Base-by-base conservation (phyloP, 1,140 invertebrate species). In the Steinernema feltiae region DNA sequence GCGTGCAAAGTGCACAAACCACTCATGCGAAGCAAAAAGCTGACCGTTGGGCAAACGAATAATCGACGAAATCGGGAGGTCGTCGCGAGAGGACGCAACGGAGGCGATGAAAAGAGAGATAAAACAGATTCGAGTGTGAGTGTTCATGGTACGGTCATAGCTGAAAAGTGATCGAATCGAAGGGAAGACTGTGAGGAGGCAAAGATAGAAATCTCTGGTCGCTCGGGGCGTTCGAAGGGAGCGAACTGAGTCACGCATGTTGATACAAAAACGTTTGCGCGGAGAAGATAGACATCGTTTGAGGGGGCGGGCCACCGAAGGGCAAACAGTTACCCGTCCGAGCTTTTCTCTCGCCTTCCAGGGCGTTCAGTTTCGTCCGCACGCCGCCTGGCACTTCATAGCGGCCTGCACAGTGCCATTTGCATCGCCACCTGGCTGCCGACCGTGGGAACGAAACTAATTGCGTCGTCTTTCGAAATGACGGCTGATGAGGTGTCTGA, bases 101-200 rank as follows among this genome's bases (percentile, higher is more conserved):
- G 7, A 7, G 53, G 24, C 12, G 53, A 63, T 63, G 7, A 63
- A 27, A 15, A 63, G 53, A 27, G 53, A 63, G 53, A 63, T 63
- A 63, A 63, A 63, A 27, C 2, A 27, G 53, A 63, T 27, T 41
- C 35, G 35, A 63, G 24, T 21, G n/a, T n/a, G n/a, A 27, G 53
- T 3, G 53, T 15, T 63, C 53, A 63, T 63, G 53, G 53, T 63
- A 63, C 53, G 53, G 53, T 63, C 53, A 63, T 63, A 63, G 53
- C 53, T 63, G 53, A 63, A 63, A 63, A 12, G 53, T 15, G 53
- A 63, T 15, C 53, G 53, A 12, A 63, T 63, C 53, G 53, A 27
- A 27, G 24, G 53, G 12, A 27, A 27, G 53, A 27, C 2, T 3
- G 24, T 7, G 53, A 63, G 53, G 53, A 63, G 53, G 53, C 53